Percentiles rank a stretch among this genome's conserved stretches.
phyloP scores from a whole-genome alignment of 2,888 invertebrate species.

The Pharmacophagus antenor region DNA sequence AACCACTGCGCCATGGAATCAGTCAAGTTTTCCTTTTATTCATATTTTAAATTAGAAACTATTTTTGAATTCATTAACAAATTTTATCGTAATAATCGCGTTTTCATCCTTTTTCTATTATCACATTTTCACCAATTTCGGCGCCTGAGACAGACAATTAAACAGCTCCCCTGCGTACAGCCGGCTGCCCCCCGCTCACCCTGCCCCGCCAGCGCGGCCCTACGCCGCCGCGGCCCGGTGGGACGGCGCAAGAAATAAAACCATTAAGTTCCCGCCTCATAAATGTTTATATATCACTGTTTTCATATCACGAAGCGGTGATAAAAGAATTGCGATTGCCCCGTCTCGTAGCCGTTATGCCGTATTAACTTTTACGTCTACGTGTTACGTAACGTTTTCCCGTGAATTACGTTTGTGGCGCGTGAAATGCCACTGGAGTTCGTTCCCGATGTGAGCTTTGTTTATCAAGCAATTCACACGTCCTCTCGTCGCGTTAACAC shows the following conservation, averaged over 20 bases:
- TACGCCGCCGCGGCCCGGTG: neutral
- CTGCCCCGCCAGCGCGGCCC: no score
- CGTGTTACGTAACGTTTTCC: neutral
- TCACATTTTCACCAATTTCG: neutral
- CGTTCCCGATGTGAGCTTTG: no score
- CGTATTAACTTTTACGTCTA: constrained; percentile 16
- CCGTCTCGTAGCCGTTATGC: constrained; percentile 12
- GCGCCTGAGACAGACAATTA: neutral
- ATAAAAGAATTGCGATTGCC: constrained; percentile 24
- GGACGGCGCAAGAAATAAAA: neutral
- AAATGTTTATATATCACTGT: constrained; percentile 27
- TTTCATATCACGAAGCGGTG: constrained; percentile 13
- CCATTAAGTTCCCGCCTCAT: constrained; percentile 14
- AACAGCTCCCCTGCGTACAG: neutral
- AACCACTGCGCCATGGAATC: no score
- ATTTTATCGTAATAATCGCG: no score
- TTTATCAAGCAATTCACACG: no score
- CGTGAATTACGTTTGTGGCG: neutral
- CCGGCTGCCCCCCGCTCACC: neutral
- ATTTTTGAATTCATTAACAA: no score
- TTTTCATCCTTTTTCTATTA: no score
- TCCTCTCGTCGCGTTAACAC: no score
- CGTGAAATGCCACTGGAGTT: neutral
- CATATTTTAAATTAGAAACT: no score
- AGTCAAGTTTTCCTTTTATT: no score